Evolutionary conservation across 2,888 invertebrate species (phyloP).

Genomic region (Callyntrura guangdongensis): DNA sequence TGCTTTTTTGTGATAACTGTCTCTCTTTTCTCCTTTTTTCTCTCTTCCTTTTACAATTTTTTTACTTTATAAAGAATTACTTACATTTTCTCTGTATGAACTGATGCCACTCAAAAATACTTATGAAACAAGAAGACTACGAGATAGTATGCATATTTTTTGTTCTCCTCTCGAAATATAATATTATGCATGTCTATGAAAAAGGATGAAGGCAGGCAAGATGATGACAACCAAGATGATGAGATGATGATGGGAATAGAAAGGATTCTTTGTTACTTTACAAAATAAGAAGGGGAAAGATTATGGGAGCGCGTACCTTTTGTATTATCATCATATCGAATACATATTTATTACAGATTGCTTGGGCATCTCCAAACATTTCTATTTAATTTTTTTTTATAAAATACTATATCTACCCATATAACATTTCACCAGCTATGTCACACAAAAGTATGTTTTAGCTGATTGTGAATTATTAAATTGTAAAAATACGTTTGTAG

Average conservation of each 20-base stretch:
- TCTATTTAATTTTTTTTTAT: too few species aligned
- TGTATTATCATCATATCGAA: constrained; percentile 2
- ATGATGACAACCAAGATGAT: constrained; percentile 77
- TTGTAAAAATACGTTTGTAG: constrained; percentile 64
- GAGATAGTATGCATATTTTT: constrained; percentile 65
- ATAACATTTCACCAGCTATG: neutral
- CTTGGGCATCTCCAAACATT: too few species aligned
- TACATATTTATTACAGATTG: neutral
- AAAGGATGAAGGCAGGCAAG: constrained; percentile 72
- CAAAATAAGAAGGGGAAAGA: constrained; percentile 58
- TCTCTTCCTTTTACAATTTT: constrained; percentile 17
- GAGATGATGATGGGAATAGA: constrained; percentile 73
- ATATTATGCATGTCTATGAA: constrained; percentile 74
- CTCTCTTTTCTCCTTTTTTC: constrained; percentile 54
- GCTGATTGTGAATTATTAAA: constrained; percentile 79
- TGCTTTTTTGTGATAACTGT: constrained; percentile 74
- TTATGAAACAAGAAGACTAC: constrained; percentile 34
- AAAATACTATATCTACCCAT: too few species aligned
- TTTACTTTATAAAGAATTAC: constrained; percentile 56
- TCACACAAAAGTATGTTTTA: constrained; percentile 41
- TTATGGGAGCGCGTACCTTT: constrained; percentile 23
- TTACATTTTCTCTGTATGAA: constrained; percentile 47
- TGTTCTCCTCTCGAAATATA: constrained; percentile 52
- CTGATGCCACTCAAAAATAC: constrained; percentile 64
- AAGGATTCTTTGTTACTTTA: constrained; percentile 66